Base-by-base conservation (phyloP, 2,797 vertebrate species). In the Heliangelus exortis region DNA sequence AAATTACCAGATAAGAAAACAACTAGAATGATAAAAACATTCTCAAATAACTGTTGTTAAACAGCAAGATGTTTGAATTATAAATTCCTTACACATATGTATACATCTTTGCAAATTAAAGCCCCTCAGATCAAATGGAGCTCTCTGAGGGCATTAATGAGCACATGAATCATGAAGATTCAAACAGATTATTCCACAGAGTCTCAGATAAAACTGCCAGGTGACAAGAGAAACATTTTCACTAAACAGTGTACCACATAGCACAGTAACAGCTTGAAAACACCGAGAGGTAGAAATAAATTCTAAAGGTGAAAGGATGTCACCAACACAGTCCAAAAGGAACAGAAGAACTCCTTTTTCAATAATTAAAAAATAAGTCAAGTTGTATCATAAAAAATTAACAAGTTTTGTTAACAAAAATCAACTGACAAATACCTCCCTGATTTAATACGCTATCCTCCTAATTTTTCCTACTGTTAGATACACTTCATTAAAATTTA, bases 291-390 rank as follows among this genome's bases (percentile, higher is more conserved):
- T 11, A 82, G 41, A 91, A 79, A 81, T 19, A 81, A 87, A 62
- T 5, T 76, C 33, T 28, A 62, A 67, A 76, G 16, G 31, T 26
- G 15, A 29, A 79, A 62, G 26, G 57, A 79, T 0, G 0, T 25
- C 15, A 53, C 8, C 36, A n/a, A 26, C 7, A 23, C 0, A 29
- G 6, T 8, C 8, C 23, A 89, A 62, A 78, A 58, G 14, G 21
- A 45, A 58, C 5, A 41, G 16, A 3, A 25, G 6, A 69, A 69
- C 17, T 75, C 31, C 25, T 31, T 69, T 33, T 25, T 54, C 16
- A 34, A 2, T 9, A 8, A 12, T 10, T 58, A 1, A 3, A 26
- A 75, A 71, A 34, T 1, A 48, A 61, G 39, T 2, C 10, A 39
- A 39, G 39, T 41, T 41, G 41, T 41, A 14, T 41, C 33, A 57